Conservation (phyloP, 2,797 vertebrate genomes). For the Squalus acanthias region DNA sequence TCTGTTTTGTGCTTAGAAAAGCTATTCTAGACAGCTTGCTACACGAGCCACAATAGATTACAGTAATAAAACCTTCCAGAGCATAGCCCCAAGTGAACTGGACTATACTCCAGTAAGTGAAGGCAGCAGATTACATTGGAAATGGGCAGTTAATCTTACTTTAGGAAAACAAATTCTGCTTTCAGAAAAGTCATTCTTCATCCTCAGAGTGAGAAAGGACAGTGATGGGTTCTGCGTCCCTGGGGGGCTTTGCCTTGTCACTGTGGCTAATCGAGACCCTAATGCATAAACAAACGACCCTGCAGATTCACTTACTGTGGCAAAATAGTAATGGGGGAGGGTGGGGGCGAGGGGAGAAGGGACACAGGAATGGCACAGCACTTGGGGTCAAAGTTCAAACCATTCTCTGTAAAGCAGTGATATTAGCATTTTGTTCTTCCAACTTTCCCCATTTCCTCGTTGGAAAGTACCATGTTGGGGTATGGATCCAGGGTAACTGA, state of each 20-base stretch:
- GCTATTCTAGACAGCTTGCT: background rate
- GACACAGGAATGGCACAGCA: no score
- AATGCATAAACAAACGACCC: background rate
- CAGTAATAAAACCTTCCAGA: background rate
- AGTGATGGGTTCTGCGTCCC: background rate
- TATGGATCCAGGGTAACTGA: background rate
- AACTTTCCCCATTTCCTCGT: background rate
- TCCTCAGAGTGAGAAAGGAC: background rate
- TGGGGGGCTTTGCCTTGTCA: background rate
- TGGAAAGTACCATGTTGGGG: background rate
- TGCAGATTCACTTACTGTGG: background rate
- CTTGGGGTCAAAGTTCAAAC: background rate
- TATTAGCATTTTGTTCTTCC: background rate
- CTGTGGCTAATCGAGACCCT: background rate
- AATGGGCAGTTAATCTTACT: conserved; percentile 30
- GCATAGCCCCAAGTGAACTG: background rate
- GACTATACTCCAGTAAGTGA: conserved; percentile 39
- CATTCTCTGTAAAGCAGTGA: background rate
- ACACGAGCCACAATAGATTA: background rate
- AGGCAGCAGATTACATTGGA: conserved; percentile 25
- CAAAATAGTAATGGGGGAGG: background rate
- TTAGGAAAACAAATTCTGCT: conserved; percentile 35
- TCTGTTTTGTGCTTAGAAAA: conserved; percentile 26
- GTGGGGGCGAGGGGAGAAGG: background rate
- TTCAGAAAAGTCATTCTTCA: conserved; percentile 1